These are phyloP conservation scores for Ptilodon capucinus DNA, from an alignment of 2,888 invertebrate species.

Conservation along the genomic window DNA sequence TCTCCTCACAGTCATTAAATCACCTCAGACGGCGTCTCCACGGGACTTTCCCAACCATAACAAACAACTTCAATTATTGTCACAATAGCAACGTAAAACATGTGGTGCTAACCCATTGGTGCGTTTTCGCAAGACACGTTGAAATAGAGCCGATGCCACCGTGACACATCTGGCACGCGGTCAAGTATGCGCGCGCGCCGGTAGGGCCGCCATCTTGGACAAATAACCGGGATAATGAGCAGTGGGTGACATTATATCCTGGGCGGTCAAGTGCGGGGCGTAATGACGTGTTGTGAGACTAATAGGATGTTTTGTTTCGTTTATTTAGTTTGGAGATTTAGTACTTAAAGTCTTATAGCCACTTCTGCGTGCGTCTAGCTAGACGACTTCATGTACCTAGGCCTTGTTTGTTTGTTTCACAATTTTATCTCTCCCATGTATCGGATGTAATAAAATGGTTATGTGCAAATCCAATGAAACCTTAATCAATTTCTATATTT, in stretches of 20 bases:
- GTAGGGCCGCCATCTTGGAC: slow-evolving; percentile 6
- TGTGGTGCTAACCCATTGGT: slow-evolving; percentile 33
- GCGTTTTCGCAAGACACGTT: slow-evolving; percentile 37
- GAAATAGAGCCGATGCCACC: slow-evolving; percentile 29
- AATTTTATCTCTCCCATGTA: too few species aligned
- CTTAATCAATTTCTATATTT: too few species aligned
- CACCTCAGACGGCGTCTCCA: not conserved
- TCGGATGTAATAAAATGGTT: too few species aligned
- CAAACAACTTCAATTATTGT: not conserved
- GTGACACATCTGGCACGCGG: slow-evolving; percentile 46
- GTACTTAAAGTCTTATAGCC: too few species aligned
- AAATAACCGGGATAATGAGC: slow-evolving; percentile 3
- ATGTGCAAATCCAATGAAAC: too few species aligned
- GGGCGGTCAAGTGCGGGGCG: not conserved
- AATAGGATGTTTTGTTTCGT: not conserved
- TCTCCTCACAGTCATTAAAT: too few species aligned
- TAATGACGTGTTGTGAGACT: not conserved
- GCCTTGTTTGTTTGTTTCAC: too few species aligned
- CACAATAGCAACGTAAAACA: slow-evolving; percentile 12
- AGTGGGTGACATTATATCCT: not conserved
- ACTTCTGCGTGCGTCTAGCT: too few species aligned
- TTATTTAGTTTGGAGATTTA: not conserved
- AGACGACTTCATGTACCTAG: too few species aligned
- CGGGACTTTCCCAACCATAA: not conserved
- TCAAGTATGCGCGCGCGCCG: slow-evolving; percentile 42